A percentile compares a stretch with the other conserved stretches of the same genome.
Conservation (phyloP, 2,113 vertebrate genomes). For the Tyrannus savana region DNA sequence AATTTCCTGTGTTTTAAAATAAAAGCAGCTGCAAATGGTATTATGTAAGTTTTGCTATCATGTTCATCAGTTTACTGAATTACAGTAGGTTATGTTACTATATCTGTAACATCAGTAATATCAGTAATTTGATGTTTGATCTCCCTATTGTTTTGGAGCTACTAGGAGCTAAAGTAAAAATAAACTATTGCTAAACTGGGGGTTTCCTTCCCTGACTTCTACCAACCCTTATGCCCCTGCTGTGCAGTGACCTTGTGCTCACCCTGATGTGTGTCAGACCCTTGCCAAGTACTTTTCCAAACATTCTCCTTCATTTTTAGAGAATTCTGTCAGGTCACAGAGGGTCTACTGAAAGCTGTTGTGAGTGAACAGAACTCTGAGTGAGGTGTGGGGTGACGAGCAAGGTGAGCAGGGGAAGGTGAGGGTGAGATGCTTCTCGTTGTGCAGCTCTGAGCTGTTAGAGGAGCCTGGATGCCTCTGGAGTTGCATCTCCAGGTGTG, state of each 20-base stretch:
- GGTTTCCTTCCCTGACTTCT: not conserved
- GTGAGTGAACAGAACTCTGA: fast-evolving
- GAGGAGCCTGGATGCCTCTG: not conserved
- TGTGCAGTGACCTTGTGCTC: not conserved
- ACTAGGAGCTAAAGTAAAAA: not conserved
- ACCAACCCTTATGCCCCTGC: not conserved
- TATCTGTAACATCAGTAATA: not conserved
- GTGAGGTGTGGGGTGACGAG: not conserved
- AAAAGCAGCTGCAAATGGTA: not conserved
- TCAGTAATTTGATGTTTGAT: not conserved
- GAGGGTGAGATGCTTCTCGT: not conserved
- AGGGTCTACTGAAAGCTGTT: not conserved
- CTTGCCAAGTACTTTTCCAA: not conserved
- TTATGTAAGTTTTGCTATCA: not conserved
- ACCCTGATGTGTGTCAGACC: not conserved
- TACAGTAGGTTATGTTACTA: not conserved
- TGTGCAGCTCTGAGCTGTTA: not conserved
- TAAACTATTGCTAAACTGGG: not conserved
- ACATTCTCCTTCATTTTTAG: not conserved
- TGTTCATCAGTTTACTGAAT: not conserved
- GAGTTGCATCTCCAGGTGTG: not conserved
- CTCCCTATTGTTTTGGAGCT: not conserved
- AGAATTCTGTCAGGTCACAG: not conserved
- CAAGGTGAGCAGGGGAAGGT: not conserved
- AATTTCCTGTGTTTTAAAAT: not conserved